phyloP scores from a whole-genome alignment of 2,113 vertebrate species.

The Ammodytes dubius region DNA sequence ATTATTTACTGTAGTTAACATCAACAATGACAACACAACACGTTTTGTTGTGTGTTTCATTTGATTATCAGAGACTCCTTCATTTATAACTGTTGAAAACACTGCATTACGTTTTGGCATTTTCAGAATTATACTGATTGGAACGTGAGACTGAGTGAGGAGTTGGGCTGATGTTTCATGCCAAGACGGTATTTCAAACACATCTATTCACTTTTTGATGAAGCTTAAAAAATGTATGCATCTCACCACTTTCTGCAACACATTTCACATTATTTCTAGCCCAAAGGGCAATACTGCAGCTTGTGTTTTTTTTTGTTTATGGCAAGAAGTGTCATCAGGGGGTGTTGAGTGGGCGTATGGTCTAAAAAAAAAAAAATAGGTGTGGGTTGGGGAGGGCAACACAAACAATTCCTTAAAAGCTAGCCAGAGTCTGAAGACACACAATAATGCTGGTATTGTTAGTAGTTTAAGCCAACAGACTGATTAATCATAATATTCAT shows the following conservation, averaged over 20 bases:
- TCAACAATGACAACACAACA: neutral
- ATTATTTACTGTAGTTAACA: conserved; percentile 9
- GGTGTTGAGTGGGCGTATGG: conserved; percentile 31
- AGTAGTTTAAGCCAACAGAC: conserved; percentile 78
- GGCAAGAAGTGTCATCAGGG: conserved; percentile 39
- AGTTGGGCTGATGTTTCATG: neutral
- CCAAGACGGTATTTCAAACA: conserved; percentile 5
- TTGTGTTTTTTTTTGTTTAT: conserved; percentile 48
- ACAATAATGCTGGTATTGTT: conserved; percentile 70
- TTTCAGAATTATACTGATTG: conserved; percentile 4
- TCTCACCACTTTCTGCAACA: conserved; percentile 14
- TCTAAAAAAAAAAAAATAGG: conserved; percentile 4
- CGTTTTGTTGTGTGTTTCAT: neutral
- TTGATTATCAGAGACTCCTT: neutral
- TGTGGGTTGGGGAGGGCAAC: conserved; percentile 32
- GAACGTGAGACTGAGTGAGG: neutral
- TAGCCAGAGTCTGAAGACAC: conserved; percentile 61
- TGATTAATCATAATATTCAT: conserved; percentile 86
- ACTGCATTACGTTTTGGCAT: neutral
- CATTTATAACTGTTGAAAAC: conserved; percentile 6
- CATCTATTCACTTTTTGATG: neutral
- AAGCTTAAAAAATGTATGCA: conserved; percentile 6
- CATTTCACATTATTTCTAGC: conserved; percentile 4
- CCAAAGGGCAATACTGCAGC: conserved; percentile 24
- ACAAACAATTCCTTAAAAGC: conserved; percentile 55